Evolutionary conservation across 2,888 invertebrate species (phyloP).

Genomic region (Hyposoter dolosus): DNA sequence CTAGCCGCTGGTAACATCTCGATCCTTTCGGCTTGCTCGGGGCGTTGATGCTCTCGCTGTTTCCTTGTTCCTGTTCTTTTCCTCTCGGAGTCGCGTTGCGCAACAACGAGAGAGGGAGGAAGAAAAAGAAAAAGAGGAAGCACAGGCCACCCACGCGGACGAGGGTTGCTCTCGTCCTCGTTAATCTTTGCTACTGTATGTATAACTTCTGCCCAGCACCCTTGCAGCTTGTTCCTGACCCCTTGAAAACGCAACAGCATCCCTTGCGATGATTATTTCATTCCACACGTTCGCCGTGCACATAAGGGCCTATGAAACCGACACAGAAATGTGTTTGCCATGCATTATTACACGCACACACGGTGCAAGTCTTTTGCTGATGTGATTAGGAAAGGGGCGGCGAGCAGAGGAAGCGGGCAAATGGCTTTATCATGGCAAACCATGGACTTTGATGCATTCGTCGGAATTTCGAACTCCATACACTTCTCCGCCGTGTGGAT

Average conservation of each 20-base stretch:
- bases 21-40: slow-evolving; percentile 45
- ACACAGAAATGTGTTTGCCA: slow-evolving; percentile 15
- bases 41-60: slow-evolving; percentile 33
- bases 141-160: slow-evolving; percentile 75
- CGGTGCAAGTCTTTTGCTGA: background rate
- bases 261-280: slow-evolving; percentile 65
- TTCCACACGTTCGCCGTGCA: slow-evolving; percentile 36
- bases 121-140: background rate
- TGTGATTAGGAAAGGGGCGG: slow-evolving; percentile 26
- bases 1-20: slow-evolving; percentile 40
- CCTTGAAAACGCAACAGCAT: slow-evolving; percentile 57
- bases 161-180: slow-evolving; percentile 69
- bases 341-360: background rate
- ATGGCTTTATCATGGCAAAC: slow-evolving; percentile 39
- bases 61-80: slow-evolving; percentile 38
- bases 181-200: slow-evolving; percentile 26
- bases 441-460: background rate
- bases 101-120: background rate
- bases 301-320: slow-evolving; percentile 21
- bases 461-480: background rate
- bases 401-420: background rate
- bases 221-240: slow-evolving; percentile 28
- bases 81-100: slow-evolving; percentile 7
- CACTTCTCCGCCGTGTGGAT: background rate
- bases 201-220: slow-evolving; percentile 22